phyloP scores from a whole-genome alignment of 2,888 invertebrate genomes.

The Patella pellucida region DNA sequence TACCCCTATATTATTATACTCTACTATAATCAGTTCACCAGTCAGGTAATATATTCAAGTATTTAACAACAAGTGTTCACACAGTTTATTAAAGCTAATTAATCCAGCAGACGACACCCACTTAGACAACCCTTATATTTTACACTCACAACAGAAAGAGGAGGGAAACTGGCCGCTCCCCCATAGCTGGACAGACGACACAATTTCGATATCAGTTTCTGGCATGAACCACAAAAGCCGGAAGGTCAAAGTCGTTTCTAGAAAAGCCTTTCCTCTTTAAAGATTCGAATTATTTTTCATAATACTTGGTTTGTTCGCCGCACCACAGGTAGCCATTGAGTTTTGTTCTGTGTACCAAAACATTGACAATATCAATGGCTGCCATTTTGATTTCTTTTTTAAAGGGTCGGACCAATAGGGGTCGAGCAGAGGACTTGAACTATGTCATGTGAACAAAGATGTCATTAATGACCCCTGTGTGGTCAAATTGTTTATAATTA shows the following conservation, averaged over 20 bases:
- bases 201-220: not conserved
- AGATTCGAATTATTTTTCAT: constrained; percentile 6
- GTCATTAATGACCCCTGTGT: constrained; percentile 23
- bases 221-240: not conserved
- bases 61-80: not conserved
- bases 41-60: not conserved
- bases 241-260: constrained; percentile 4
- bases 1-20: not conserved
- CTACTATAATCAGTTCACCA: not conserved
- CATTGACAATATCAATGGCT: constrained; percentile 2
- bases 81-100: not conserved
- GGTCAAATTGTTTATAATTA: constrained; percentile 17
- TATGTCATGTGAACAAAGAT: constrained; percentile 19
- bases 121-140: not conserved
- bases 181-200: not conserved
- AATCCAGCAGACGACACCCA: constrained; percentile 4
- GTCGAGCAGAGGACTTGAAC: constrained; percentile 9
- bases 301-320: not conserved
- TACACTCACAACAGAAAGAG: not conserved
- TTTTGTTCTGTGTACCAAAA: not conserved
- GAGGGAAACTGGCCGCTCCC: constrained; percentile 6
- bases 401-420: not conserved
- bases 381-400: constrained; percentile 3
- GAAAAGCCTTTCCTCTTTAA: not conserved
- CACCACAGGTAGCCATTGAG: not conserved